Evolutionary conservation across 2,888 invertebrate genomes (phyloP).

Genomic region (Darwinula stevensoni): DNA sequence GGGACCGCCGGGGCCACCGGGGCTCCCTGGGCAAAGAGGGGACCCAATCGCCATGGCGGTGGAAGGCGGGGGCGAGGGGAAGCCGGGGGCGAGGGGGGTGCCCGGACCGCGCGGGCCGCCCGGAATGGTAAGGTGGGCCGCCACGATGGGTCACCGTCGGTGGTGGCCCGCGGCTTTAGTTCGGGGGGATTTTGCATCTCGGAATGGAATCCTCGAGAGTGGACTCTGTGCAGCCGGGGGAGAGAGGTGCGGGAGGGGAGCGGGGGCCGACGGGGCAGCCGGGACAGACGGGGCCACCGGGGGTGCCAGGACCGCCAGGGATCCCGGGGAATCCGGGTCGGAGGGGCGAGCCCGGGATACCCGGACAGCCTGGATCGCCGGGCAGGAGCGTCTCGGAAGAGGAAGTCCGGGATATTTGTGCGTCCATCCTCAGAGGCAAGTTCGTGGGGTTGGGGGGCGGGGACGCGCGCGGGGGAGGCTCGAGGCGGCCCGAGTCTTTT

Average conservation of each 20-base stretch:
- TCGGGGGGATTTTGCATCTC: too few species aligned
- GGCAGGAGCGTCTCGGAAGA: slow-evolving; percentile 31
- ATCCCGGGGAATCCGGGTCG: slow-evolving; percentile 24
- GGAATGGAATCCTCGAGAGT: too few species aligned
- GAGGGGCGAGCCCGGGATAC: slow-evolving; percentile 15
- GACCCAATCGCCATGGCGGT: neutral
- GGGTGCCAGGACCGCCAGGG: slow-evolving; percentile 28
- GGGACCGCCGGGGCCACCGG: neutral
- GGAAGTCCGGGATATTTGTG: slow-evolving; percentile 50
- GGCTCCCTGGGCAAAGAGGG: neutral
- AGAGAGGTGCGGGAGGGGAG: slow-evolving; percentile 19
- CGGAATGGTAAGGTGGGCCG: slow-evolving; percentile 20
- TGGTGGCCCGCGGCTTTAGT: too few species aligned
- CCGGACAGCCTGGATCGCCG: slow-evolving; percentile 20
- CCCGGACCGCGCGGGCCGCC: slow-evolving; percentile 16
- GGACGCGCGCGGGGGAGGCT: too few species aligned
- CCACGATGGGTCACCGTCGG: neutral
- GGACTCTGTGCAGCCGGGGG: too few species aligned
- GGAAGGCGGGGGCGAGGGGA: neutral
- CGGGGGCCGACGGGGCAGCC: slow-evolving; percentile 23
- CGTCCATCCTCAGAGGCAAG: slow-evolving; percentile 41
- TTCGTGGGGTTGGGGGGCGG: too few species aligned
- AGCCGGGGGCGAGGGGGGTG: neutral
- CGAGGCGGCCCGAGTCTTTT: too few species aligned
- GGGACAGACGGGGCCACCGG: slow-evolving; percentile 26